phyloP scores from a whole-genome alignment of 2,888 invertebrate genomes.

The Heliconius ismenius region DNA sequence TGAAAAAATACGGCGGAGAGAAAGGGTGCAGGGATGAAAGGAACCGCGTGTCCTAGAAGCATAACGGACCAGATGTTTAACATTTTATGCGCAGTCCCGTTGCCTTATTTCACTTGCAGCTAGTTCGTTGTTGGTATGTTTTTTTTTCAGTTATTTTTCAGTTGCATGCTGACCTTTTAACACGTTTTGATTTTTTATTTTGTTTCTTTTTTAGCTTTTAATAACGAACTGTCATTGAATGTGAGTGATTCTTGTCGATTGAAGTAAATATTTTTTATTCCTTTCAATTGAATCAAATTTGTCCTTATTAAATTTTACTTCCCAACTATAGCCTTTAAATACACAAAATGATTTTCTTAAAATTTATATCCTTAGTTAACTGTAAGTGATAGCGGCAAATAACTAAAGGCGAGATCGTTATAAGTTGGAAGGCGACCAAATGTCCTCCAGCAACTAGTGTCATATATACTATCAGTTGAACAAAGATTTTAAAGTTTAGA shows the following conservation, averaged over 20 bases:
- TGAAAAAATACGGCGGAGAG: constrained; percentile 53
- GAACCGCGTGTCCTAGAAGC: constrained; percentile 58
- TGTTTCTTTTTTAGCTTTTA: background rate
- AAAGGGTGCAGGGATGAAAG: constrained; percentile 61
- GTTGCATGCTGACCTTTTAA: constrained; percentile 25
- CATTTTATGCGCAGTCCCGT: constrained; percentile 57
- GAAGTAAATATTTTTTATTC: background rate
- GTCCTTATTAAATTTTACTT: background rate
- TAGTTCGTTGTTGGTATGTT: constrained; percentile 33
- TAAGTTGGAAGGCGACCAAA: constrained; percentile 32
- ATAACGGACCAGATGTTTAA: constrained; percentile 60
- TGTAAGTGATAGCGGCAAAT: constrained; percentile 29
- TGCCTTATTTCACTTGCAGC: constrained; percentile 43
- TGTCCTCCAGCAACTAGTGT: constrained; percentile 23
- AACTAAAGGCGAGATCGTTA: constrained; percentile 27
- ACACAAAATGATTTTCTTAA: constrained; percentile 6
- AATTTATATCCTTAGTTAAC: constrained; percentile 26
- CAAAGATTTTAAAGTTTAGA: constrained; percentile 22
- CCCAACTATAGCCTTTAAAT: background rate
- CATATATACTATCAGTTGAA: constrained; percentile 26
- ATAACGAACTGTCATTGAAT: background rate
- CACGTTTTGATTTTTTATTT: constrained; percentile 14
- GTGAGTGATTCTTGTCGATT: background rate
- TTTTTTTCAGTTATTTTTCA: constrained; percentile 28
- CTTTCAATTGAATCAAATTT: background rate